These are phyloP conservation scores for Oreotragus oreotragus DNA, from an alignment of 2,113 vertebrate species.

Conservation along the genomic window DNA sequence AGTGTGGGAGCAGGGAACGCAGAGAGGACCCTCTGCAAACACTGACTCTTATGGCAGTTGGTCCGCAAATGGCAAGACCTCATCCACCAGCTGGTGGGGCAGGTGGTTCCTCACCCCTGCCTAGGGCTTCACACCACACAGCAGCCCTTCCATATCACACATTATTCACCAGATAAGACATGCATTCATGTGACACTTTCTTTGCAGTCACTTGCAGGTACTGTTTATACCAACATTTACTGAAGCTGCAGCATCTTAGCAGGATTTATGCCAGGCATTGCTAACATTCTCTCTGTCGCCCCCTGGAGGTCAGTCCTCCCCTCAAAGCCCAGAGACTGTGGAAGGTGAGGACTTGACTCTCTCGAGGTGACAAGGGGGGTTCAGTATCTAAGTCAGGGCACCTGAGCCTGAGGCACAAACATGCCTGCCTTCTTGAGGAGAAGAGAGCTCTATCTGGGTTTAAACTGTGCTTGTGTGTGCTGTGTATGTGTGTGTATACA, in stretches of 20 bases:
- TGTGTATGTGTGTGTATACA: background rate
- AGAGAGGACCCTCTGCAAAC: background rate
- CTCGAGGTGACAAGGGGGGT: background rate
- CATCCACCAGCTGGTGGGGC: background rate
- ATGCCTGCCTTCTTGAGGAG: background rate
- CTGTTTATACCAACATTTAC: background rate
- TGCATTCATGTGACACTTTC: fast-evolving
- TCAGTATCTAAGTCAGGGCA: background rate
- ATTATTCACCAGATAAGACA: background rate
- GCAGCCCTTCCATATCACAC: fast-evolving
- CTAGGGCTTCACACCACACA: fast-evolving
- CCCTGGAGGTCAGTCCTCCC: background rate
- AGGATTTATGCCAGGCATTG: background rate
- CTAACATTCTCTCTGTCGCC: background rate
- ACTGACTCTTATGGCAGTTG: background rate
- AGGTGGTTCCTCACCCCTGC: background rate
- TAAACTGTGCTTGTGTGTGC: background rate
- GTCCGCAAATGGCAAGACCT: background rate
- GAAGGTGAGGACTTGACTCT: background rate
- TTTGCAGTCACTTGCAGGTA: background rate
- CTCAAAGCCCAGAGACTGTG: background rate
- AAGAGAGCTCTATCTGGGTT: background rate
- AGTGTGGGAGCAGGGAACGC: background rate
- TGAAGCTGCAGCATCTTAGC: background rate
- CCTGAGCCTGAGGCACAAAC: background rate